Percentiles rank a stretch among this genome's conserved stretches.
These are phyloP conservation scores for Sthenelais limicola DNA, from an alignment of 2,888 invertebrate genomes.

Conservation along the genomic window DNA sequence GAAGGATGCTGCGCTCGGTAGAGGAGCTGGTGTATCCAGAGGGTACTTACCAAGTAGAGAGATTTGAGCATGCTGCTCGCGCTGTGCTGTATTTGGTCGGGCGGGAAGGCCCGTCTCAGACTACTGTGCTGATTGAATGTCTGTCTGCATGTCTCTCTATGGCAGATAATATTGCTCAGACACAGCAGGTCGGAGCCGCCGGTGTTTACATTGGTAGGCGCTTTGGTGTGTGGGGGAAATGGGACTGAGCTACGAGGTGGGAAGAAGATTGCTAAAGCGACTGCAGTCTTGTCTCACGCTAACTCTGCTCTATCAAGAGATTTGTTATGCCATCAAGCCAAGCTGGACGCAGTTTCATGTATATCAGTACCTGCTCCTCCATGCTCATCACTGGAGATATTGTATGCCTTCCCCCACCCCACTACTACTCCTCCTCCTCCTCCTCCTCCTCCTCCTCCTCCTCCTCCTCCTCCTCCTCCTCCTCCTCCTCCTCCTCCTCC, in stretches of 20 bases:
- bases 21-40: not conserved
- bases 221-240: constrained; percentile 24
- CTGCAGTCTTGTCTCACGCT: constrained; percentile 30
- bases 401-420: no score
- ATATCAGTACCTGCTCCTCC: no score
- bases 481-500: no score
- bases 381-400: no score
- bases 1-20: not conserved
- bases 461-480: no score
- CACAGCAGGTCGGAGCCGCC: not conserved
- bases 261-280: constrained; percentile 25
- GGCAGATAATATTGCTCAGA: constrained; percentile 12
- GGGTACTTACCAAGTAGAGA: not conserved
- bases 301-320: no score
- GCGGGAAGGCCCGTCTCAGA: constrained; percentile 1
- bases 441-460: no score
- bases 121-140: constrained; percentile 29
- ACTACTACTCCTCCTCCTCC: no score
- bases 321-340: no score
- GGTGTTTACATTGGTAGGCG: constrained; percentile 17
- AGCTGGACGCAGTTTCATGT: no score
- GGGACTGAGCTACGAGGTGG: constrained; percentile 13
- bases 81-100: no score
- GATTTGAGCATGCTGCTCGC: not conserved
- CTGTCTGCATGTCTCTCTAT: constrained; percentile 16